These are phyloP conservation scores for Megalonaias nervosa DNA, from an alignment of 1,140 invertebrate genomes.

Conservation along the genomic window DNA sequence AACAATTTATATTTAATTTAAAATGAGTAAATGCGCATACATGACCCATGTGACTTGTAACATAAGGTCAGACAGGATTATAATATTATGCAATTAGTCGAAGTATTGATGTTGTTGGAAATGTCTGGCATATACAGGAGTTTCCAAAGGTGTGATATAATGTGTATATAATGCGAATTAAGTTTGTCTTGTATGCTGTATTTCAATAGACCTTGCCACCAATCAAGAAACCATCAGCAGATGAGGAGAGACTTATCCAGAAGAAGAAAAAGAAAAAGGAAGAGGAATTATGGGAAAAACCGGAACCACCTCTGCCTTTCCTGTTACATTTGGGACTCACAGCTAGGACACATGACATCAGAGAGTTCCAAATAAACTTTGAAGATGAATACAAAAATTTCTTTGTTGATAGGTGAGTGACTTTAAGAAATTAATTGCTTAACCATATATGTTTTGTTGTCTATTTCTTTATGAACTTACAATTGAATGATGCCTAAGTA, in stretches of 20 bases:
- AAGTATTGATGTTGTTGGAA: neutral
- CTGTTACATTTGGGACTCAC: constrained; percentile 70
- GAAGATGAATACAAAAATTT: constrained; percentile 62
- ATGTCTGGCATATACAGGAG: neutral
- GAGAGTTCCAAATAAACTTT: constrained; percentile 68
- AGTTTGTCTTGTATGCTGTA: neutral
- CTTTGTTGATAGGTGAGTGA: constrained; percentile 64
- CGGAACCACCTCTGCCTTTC: constrained; percentile 64
- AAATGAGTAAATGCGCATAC: no score
- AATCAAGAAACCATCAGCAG: constrained; percentile 61
- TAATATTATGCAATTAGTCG: neutral
- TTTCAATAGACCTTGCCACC: constrained; percentile 64
- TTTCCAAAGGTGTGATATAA: neutral
- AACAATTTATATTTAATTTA: no score
- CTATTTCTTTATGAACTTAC: no score
- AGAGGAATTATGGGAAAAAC: constrained; percentile 62
- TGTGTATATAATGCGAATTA: neutral
- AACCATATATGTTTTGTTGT: no score
- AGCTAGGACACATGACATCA: constrained; percentile 67
- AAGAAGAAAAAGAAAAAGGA: constrained; percentile 46
- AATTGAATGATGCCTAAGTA: no score
- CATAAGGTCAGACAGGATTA: neutral
- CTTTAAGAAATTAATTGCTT: no score
- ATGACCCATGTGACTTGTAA: no score
- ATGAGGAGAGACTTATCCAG: constrained; percentile 48